Percentiles rank a stretch among this genome's conserved stretches.
These are phyloP conservation scores for Aphelenchoides fujianensis DNA, from an alignment of 1,140 invertebrate genomes.

Conservation along the genomic window DNA sequence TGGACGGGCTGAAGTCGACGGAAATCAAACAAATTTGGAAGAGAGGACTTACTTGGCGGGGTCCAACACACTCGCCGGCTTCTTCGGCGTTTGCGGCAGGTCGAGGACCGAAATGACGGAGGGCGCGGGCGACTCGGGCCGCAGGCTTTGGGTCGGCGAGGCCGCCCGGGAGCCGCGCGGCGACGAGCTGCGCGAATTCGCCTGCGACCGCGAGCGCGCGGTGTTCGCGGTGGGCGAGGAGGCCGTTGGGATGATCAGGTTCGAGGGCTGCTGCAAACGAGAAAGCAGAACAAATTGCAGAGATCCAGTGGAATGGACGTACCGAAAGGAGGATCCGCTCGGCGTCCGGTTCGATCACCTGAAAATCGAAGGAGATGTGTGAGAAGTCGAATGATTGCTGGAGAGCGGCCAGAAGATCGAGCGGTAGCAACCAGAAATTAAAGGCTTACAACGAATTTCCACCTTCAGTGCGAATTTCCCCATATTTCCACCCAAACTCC, in stretches of 20 bases:
- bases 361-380: too few relatives aligned
- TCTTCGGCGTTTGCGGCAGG: constrained; percentile 40
- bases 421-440: too few relatives aligned
- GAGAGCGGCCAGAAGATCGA: too few relatives aligned
- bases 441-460: too few relatives aligned
- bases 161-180: not conserved
- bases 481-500: too few relatives aligned
- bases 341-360: constrained; percentile 33
- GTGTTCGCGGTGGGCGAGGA: not conserved
- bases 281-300: not conserved
- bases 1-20: constrained; percentile 30
- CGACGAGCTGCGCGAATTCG: not conserved
- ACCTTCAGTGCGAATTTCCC: too few relatives aligned
- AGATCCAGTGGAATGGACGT: constrained; percentile 9
- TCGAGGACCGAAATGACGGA: constrained; percentile 26
- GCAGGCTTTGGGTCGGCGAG: not conserved
- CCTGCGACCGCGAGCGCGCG: not conserved
- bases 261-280: constrained; percentile 18
- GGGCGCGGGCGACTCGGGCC: constrained; percentile 5
- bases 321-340: constrained; percentile 28
- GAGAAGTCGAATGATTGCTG: too few relatives aligned
- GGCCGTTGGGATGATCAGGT: not conserved
- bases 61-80: constrained; percentile 35
- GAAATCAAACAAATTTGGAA: too few relatives aligned
- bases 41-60: constrained; percentile 35